Base-by-base conservation (phyloP, 2,888 invertebrate genomes). In the Lasius platythorax region DNA sequence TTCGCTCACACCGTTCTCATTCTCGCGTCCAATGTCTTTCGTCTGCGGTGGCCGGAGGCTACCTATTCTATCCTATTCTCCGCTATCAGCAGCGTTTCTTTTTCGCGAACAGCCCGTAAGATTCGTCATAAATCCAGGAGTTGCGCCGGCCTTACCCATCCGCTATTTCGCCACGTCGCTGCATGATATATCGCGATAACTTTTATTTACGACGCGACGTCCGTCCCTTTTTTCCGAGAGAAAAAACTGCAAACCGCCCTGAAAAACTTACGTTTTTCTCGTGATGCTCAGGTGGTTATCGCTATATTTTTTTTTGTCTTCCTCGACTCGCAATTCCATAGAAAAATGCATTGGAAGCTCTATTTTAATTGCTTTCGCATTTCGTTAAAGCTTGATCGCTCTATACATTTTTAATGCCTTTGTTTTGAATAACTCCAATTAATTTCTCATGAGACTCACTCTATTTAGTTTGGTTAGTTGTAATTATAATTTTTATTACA, bases 121-220 rank as follows among this genome's bases (percentile, higher is more conserved):
- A 74, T 61, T 78, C 75, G 56, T 87, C 89, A 82, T 89, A 89
- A 89, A 89, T 89, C 84, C 75, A 70, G 18, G 70, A 73, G 83
- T 67, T 82, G 82, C 74, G 46, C 12, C 53, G 86, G 86, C 67
- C 76, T 50, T 43, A 74, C 81, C 66, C 53, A 67, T 40, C 40
- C 12, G n/a, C 76, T 46, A 58, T 70, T 70, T 70, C 70, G 6
- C 70, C 18, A 46, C 46, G 30, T 58, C 58, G 50, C 79, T 78
- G 53, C 61, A 61, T 81, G 79, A 81, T 61, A 50, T 72, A 81
- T 81, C 61, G 73, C 46, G 79, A 81, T 81, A 81, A 81, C 72
- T 81, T 81, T 81, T 81, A 81, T 81, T 81, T 81, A 81, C 46
- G 79, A 68, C 67, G 75, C 58, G 46, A 12, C 50, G 40, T 56